Conservation (phyloP, 2,888 invertebrate genomes). For the Drosophila dives region DNA sequence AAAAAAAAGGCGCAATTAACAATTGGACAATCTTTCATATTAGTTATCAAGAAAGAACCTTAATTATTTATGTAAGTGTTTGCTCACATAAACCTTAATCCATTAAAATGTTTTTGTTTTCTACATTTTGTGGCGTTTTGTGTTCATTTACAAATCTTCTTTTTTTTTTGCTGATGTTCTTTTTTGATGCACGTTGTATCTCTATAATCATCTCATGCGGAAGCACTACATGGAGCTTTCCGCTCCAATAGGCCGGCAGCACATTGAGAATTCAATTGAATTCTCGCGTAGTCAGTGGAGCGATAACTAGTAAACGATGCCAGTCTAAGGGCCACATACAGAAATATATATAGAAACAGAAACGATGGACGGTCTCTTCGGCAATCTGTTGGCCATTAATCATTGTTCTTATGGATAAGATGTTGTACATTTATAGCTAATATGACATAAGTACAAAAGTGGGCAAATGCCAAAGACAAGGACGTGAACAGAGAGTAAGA, state of each 20-base stretch:
- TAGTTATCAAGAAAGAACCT: not conserved
- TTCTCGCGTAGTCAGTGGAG: constrained; percentile 61
- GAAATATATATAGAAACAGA: constrained; percentile 16
- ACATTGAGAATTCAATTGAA: constrained; percentile 66
- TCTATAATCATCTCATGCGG: constrained; percentile 48
- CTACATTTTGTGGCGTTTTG: constrained; percentile 1
- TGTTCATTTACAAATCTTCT: constrained; percentile 8
- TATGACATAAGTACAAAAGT: constrained; percentile 81
- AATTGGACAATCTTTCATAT: not conserved
- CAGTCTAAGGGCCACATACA: constrained; percentile 42
- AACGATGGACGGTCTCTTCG: constrained; percentile 25
- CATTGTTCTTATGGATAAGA: constrained; percentile 63
- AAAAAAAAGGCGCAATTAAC: not conserved
- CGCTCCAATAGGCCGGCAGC: constrained; percentile 73
- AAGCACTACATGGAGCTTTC: constrained; percentile 64
- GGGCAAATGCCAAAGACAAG: constrained; percentile 69
- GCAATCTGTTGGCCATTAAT: constrained; percentile 69
- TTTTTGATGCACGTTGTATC: constrained; percentile 27
- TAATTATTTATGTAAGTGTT: not conserved
- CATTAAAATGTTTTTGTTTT: constrained; percentile 7
- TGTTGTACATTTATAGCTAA: constrained; percentile 77
- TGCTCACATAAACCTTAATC: not conserved
- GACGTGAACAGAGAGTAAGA: constrained; percentile 21
- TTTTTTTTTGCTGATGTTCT: constrained; percentile 21
- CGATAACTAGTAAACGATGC: constrained; percentile 59